These are phyloP conservation scores for Sciaenops ocellatus DNA, from an alignment of 2,797 vertebrate genomes.

Conservation along the genomic window DNA sequence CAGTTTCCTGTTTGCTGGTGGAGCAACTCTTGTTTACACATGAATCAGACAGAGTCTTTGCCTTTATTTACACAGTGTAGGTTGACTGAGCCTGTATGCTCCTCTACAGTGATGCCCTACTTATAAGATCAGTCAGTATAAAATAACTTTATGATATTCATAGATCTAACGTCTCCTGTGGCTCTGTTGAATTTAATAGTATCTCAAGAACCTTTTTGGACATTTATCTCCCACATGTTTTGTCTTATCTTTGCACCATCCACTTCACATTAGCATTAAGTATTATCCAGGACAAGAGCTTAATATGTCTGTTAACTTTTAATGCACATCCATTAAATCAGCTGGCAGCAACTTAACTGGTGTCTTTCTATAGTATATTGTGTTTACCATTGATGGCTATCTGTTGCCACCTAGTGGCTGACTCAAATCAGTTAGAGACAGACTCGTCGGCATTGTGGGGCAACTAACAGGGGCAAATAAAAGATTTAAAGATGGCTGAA, in stretches of 20 bases:
- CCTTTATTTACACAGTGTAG: conserved; percentile 2
- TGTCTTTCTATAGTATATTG: neutral
- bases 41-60: neutral
- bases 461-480: too few species aligned
- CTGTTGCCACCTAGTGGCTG: conserved; percentile 55
- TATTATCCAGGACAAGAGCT: neutral
- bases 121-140: neutral
- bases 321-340: neutral
- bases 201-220: neutral
- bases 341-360: neutral
- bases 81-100: neutral
- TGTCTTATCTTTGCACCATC: neutral
- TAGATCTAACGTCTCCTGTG: neutral
- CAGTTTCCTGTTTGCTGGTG: conserved; percentile 5
- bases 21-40: conserved; percentile 14
- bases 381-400: neutral
- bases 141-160: neutral
- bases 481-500: neutral
- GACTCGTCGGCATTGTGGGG: neutral
- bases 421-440: neutral
- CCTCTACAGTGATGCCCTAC: neutral
- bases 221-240: neutral
- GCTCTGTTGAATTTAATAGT: neutral
- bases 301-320: neutral
- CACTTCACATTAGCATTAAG: neutral